Evolutionary conservation across 2,113 vertebrate species (phyloP), one percentile per base, ranked within the genome.

Genomic region (Struthio camelus): DNA sequence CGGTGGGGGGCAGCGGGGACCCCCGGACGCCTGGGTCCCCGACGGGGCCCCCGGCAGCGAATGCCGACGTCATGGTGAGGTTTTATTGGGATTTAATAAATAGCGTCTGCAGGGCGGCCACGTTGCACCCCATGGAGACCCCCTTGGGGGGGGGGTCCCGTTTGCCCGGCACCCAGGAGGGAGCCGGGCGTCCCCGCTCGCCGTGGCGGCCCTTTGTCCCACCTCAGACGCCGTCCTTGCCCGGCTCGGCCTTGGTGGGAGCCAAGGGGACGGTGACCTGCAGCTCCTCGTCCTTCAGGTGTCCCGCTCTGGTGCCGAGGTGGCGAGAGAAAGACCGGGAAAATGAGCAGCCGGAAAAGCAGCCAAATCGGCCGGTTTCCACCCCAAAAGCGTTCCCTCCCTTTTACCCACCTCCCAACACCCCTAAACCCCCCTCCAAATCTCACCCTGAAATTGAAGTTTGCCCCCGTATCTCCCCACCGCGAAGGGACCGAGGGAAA

Each of bases 31-130:
- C 51, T 28, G 38, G 28, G 8, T n/a, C 22, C 30, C 38, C 15
- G 2, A 9, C 7, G 10, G 8, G 23, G 15, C n/a, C n/a, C n/a
- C n/a, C n/a, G n/a, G n/a, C n/a, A 27, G 53, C 11, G 1, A 14
- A 25, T 14, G 5, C 38, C 19, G 0, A 22, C 6, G 27, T 80
- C 58, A 81, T 38, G 14, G 4, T 2, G 3, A 48, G 48, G 18
- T 76, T 93, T 93, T 93, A 85, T 90, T 93, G 42, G 88, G 65
- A 11, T 77, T 15, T 9, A 84, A 91, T 91, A 91, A 94, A 94
- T 91, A 84, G 14, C 16, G 3, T 40, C 14, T 0, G 27, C 48
- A 18, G 46, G 46, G 46, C 18, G 18, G 44, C 44, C 44, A 46
- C 44, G 13, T 46, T 15, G 44, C 44, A 15, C 15, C 44, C 44